Evolutionary conservation across 2,113 vertebrate genomes (phyloP), one percentile per base, ranked within the genome.

Genomic region (Anseranas semipalmata): DNA sequence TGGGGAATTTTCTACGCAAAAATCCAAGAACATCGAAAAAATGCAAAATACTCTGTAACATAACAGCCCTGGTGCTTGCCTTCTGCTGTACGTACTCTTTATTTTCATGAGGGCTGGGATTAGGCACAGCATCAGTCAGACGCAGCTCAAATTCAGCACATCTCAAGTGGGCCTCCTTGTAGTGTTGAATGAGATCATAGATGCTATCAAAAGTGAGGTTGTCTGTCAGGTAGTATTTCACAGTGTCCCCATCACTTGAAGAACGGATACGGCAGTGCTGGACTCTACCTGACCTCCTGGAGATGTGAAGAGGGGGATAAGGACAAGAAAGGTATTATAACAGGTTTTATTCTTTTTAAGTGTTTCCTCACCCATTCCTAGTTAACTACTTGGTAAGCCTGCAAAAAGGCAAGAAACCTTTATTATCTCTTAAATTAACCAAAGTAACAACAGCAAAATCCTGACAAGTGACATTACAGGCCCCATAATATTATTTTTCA

Each of bases 221-320:
- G 60, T 99, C 98, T 0, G 99, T 99, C 97, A 99, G 98, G 97
- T 97, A 99, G 97, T 98, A 99, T 94, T 98, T 98, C 10, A 97
- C 93, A 85, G 87, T 37, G 7, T 97, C 98, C 1, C 97, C 98
- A 9, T 99, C 99, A 4, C 96, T 60, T 25, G 80, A 93, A 3
- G 99, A 99, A 77, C 99, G 99, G 71, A 99, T 99, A 10, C 98
- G 98, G 85, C 99, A 99, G 97, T 99, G 99, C 97, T 99, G 99
- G 78, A 99, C 99, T 60, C 99, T 97, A 50, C 99, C 99, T 4
- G 97, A 97, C 52, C 99, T 98, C 99, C 99, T 99, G 91, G 4
- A 43, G 50, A 85, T 80, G 75, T 2, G 15, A 72, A 90, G 11
- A 35, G 12, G 16, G 2, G 3, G 2, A 39, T 6, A 63, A 87